A percentile compares a stretch with the other conserved stretches of the same genome.
These are phyloP conservation scores for Panthera uncia DNA, from an alignment of 2,113 vertebrate genomes.

Conservation along the genomic window DNA sequence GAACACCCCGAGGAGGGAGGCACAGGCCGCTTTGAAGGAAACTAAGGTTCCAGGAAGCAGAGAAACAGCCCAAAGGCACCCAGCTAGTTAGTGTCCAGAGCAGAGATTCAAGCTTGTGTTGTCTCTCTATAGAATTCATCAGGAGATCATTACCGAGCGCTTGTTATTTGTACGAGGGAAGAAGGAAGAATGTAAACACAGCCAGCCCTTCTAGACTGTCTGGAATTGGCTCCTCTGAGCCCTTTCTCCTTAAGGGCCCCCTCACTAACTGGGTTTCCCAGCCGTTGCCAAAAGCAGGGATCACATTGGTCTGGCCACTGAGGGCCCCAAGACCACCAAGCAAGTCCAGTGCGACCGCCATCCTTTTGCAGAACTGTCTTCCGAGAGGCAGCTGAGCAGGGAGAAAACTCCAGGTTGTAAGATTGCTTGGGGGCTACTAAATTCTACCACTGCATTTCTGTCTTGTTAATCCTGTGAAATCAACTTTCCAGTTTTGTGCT, in stretches of 20 bases:
- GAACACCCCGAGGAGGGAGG: background rate
- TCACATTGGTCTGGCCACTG: rapidly evolving
- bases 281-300: background rate
- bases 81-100: background rate
- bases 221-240: background rate
- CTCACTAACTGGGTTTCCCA: background rate
- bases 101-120: background rate
- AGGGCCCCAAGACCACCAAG: too few relatives aligned
- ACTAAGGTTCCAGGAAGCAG: background rate
- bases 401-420: background rate
- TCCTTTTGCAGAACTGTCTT: background rate
- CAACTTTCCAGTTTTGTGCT: background rate
- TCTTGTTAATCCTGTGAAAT: background rate
- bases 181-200: background rate
- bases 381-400: background rate
- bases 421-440: background rate
- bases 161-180: too few relatives aligned
- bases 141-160: rapidly evolving
- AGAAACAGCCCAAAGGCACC: background rate
- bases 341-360: rapidly evolving
- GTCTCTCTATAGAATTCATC: background rate
- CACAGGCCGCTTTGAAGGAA: background rate
- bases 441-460: background rate
- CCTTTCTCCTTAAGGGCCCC: background rate
- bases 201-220: background rate